phyloP scores from a whole-genome alignment of 2,888 invertebrate genomes.

The Cacoxenus indagator region DNA sequence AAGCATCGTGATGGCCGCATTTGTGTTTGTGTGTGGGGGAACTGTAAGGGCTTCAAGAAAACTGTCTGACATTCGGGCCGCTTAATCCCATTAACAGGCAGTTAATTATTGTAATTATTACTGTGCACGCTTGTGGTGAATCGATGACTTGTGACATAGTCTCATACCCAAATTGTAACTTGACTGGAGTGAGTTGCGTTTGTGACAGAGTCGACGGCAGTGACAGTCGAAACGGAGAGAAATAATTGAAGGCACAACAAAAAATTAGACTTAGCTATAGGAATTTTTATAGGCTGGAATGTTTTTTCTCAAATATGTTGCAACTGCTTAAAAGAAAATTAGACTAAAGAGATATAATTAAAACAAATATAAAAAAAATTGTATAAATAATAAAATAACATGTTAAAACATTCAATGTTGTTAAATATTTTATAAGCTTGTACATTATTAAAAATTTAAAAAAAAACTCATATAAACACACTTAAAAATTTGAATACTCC shows the following conservation, averaged over 20 bases:
- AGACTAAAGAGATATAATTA: no score
- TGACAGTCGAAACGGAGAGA: background rate
- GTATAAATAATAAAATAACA: constrained; percentile 31
- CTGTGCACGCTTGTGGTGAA: background rate
- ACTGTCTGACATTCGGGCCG: background rate
- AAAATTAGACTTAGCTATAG: constrained; percentile 26
- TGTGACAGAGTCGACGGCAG: background rate
- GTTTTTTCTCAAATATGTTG: constrained; percentile 1
- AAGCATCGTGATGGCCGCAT: background rate
- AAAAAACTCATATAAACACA: constrained; percentile 26
- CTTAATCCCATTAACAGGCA: constrained; percentile 29
- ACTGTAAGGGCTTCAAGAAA: no score
- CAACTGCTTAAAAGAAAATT: constrained; percentile 22
- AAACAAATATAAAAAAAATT: constrained; percentile 34
- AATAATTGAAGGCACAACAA: background rate
- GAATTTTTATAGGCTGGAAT: constrained; percentile 4
- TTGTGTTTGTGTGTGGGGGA: background rate
- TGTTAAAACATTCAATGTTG: constrained; percentile 69
- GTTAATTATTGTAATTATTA: constrained; percentile 18
- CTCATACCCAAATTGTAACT: constrained; percentile 22
- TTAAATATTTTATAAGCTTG: constrained; percentile 69
- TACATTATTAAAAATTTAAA: constrained; percentile 50
- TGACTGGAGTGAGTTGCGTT: background rate
- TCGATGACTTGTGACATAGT: constrained; percentile 6
- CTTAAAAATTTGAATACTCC: constrained; percentile 44